These are phyloP conservation scores for Sinocyclocheilus grahami DNA, from an alignment of 2,113 vertebrate species.

Conservation along the genomic window DNA sequence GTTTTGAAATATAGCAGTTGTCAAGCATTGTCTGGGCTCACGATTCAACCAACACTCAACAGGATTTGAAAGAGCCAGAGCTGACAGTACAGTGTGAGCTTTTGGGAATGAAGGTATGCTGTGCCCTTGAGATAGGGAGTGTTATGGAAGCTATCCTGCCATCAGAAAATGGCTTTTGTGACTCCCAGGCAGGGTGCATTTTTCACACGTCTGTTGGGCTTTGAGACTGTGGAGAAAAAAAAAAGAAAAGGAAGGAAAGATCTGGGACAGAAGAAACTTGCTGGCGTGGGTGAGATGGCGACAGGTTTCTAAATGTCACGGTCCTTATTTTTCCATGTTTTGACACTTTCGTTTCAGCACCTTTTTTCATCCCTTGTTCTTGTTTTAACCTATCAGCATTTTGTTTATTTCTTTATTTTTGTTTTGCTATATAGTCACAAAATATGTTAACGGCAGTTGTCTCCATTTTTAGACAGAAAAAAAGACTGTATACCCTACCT, in stretches of 20 bases:
- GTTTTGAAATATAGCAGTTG: not conserved
- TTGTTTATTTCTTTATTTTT: not conserved
- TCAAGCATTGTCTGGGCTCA: not conserved
- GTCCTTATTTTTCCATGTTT: conserved; percentile 43
- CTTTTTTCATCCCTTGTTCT: not conserved
- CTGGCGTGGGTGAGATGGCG: conserved; percentile 33
- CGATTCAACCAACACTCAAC: not conserved
- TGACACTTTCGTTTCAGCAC: conserved; percentile 33
- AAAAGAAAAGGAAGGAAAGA: conserved; percentile 1
- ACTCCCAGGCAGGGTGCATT: conserved; percentile 33
- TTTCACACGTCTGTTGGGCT: conserved; percentile 17
- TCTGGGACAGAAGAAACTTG: conserved; percentile 46
- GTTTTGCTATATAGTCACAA: too few relatives aligned
- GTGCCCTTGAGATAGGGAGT: conserved; percentile 47
- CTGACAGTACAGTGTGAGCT: conserved; percentile 5
- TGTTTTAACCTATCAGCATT: conserved; percentile 14
- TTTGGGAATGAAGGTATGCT: conserved; percentile 33
- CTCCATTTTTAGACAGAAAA: too few relatives aligned
- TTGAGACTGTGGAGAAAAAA: conserved; percentile 11
- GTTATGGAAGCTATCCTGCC: conserved; percentile 48
- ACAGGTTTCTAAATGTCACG: conserved; percentile 58
- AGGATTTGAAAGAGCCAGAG: conserved; percentile 8
- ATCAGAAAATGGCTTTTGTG: conserved; percentile 56
- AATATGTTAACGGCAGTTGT: too few relatives aligned
- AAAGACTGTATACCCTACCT: too few relatives aligned